These are phyloP conservation scores for Drosophila koepferae DNA, from an alignment of 2,888 invertebrate genomes.

Conservation along the genomic window DNA sequence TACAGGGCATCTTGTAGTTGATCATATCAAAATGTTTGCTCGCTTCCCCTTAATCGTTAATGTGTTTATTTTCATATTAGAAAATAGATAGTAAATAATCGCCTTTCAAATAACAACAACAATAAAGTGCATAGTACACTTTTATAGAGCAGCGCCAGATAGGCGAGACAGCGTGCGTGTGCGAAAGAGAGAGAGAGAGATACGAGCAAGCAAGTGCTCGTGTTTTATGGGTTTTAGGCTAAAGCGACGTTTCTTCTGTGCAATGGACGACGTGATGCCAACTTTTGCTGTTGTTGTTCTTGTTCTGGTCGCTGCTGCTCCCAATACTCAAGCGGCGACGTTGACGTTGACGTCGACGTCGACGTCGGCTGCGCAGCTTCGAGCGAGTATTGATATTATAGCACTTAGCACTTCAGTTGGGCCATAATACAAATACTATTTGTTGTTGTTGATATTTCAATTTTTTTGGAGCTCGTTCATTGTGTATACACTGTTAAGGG, in stretches of 20 bases:
- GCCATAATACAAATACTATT: conserved; percentile 12
- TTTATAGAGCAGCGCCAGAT: conserved; percentile 11
- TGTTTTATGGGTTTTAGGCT: conserved; percentile 31
- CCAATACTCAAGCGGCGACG: conserved; percentile 34
- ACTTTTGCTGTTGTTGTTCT: conserved; percentile 9
- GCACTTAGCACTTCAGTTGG: conserved; percentile 23
- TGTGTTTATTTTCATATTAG: conserved; percentile 63
- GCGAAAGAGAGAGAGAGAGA: conserved; percentile 5
- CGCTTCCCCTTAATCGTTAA: conserved; percentile 47
- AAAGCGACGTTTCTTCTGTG: conserved; percentile 24
- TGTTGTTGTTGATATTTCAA: neutral
- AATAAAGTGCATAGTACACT: conserved; percentile 69
- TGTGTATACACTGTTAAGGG: neutral
- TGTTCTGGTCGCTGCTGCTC: conserved; percentile 26
- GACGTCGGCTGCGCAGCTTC: conserved; percentile 44
- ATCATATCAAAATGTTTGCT: neutral
- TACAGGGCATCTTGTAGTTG: conserved; percentile 8
- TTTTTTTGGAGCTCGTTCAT: conserved; percentile 4
- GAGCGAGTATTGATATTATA: conserved; percentile 52
- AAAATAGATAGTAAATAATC: conserved; percentile 68
- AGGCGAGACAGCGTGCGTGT: neutral
- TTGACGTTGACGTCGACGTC: conserved; percentile 7
- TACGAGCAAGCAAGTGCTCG: conserved; percentile 25
- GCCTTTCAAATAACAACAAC: conserved; percentile 22
- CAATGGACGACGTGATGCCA: conserved; percentile 46